Evolutionary conservation across 1,140 invertebrate species (phyloP), one percentile per base, ranked within the genome.

Genomic region (Dolichoris vasculosae): DNA sequence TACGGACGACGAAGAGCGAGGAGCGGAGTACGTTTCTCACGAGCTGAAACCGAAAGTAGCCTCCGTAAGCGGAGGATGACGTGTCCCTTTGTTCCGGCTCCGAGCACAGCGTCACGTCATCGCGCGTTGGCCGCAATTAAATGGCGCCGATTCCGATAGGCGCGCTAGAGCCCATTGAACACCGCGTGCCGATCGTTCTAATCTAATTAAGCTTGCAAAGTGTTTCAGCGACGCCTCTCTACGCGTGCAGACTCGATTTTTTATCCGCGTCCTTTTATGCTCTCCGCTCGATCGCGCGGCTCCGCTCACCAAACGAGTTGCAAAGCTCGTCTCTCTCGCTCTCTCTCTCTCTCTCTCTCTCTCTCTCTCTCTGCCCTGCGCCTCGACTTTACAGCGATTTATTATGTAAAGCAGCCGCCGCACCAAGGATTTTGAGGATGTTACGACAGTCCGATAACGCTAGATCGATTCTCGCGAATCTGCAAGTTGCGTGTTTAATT

Each of bases 21-120:
- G 30, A 40, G 13, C 35, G 35, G 23, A 59, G 3, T 26, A 9
- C 32, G 13, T 46, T 26, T 35, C 48, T 30, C 32, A 43, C 32
- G 4, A n/a, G 48, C 15, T 23, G 81, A 73, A 59, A 75, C 55
- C 46, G 59, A 77, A 67, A 77, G 73, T 69, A 23, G 6, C 38
- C 26, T 6, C 30, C 15, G 38, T 17, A 55, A n/a, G 26, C 75
- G 0, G 46, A 26, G 30, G 46, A 38, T 83, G 82, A 83, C 82
- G 82, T 23, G 82, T 83, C 35, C 71, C 82, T 83, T 83, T 83
- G 69, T 83, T 83, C 40, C 71, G 13, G 38, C 26, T 0, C 26
- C n/a, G 7, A 32, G 40, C 26, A 8, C 17, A 8, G n/a, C 38
- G 35, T 59, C 55, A 26, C 46, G 43, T 69, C 79, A 46, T 69